Evolutionary conservation across 2,888 invertebrate species (phyloP).

Genomic region (Hypselothyrea guttata): DNA sequence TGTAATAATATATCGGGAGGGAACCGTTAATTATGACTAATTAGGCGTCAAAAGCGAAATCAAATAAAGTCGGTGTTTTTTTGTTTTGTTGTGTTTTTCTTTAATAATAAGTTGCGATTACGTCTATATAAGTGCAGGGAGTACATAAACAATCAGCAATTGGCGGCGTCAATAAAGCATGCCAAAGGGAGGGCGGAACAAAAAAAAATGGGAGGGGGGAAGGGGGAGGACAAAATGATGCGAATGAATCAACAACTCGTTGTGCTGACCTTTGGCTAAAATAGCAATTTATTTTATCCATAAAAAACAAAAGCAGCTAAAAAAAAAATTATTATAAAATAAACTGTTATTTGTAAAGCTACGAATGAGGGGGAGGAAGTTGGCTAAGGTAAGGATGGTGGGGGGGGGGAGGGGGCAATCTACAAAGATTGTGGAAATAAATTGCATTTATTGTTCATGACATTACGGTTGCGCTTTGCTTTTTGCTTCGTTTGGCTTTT

Average conservation of each 20-base stretch:
- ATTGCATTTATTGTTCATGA: slow-evolving; percentile 30
- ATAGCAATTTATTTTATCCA: slow-evolving; percentile 44
- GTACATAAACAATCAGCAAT: slow-evolving; percentile 39
- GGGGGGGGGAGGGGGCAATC: neutral
- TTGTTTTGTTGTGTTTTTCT: slow-evolving; percentile 6
- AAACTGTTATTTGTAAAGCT: slow-evolving; percentile 7
- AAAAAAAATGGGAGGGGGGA: neutral
- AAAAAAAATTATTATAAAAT: slow-evolving; percentile 4
- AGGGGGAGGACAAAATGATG: slow-evolving; percentile 29
- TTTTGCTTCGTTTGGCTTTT: slow-evolving; percentile 7
- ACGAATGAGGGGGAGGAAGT: slow-evolving; percentile 10
- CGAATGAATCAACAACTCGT: slow-evolving; percentile 56
- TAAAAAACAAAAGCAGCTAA: slow-evolving; percentile 12
- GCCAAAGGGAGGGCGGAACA: neutral
- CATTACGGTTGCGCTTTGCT: slow-evolving; percentile 7
- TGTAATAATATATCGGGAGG: slow-evolving; percentile 13
- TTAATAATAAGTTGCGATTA: slow-evolving; percentile 47
- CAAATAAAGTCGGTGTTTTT: slow-evolving; percentile 18
- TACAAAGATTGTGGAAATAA: slow-evolving; percentile 29
- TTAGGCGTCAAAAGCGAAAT: slow-evolving; percentile 55
- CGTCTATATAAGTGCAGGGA: slow-evolving; percentile 54
- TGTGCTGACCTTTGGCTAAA: slow-evolving; percentile 51
- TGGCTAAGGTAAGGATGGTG: neutral
- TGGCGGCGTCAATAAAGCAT: neutral
- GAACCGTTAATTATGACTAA: slow-evolving; percentile 63